A percentile compares a stretch with the other conserved stretches of the same genome.
These are phyloP conservation scores for Oreonectes daqikongensis DNA, from an alignment of 2,797 vertebrate species.

Conservation along the genomic window DNA sequence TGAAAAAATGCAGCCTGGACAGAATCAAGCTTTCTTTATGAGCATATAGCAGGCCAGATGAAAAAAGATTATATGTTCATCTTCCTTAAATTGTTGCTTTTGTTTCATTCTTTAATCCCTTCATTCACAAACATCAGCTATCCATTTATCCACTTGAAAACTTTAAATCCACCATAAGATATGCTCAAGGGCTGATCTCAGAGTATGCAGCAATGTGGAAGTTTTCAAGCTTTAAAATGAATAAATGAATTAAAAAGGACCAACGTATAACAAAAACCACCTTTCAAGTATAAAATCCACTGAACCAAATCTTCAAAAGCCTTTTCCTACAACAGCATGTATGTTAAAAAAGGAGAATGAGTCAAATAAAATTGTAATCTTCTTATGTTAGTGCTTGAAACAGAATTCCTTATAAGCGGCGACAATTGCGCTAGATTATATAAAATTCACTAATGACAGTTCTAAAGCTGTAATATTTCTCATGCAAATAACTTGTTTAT, in stretches of 20 bases:
- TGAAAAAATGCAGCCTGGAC: background rate
- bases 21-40: constrained; percentile 50
- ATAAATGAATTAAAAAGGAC: background rate
- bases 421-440: constrained; percentile 21
- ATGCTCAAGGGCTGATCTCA: constrained; percentile 67
- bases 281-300: constrained; percentile 21
- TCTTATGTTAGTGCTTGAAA: constrained; percentile 45
- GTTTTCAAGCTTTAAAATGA: constrained; percentile 13
- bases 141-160: constrained; percentile 26
- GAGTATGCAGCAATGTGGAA: constrained; percentile 30
- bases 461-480: constrained; percentile 47
- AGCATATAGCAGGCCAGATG: background rate
- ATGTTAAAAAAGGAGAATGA: constrained; percentile 56
- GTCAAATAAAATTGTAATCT: constrained; percentile 59
- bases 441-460: constrained; percentile 40
- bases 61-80: constrained; percentile 46
- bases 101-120: constrained; percentile 26
- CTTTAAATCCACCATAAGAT: constrained; percentile 51
- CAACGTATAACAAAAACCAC: constrained; percentile 34
- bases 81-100: constrained; percentile 53
- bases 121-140: constrained; percentile 18
- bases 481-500: constrained; percentile 54
- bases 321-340: constrained; percentile 27
- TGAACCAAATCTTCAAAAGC: constrained; percentile 59
- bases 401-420: constrained; percentile 16